Conservation (phyloP, 2,888 invertebrate species). For the Ectemnius lituratus region DNA sequence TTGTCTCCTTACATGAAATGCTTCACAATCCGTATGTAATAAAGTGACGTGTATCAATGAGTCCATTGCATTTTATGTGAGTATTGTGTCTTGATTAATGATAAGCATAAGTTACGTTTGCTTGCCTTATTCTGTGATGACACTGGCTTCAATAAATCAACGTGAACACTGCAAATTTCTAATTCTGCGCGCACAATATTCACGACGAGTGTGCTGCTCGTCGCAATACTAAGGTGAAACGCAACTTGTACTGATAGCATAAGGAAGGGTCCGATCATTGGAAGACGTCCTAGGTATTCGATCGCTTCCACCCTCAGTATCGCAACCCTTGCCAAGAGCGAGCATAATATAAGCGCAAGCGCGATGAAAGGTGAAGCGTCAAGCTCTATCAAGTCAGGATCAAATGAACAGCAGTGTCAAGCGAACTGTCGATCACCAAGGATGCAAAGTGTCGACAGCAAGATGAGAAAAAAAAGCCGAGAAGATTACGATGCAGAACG, state of each 20-base stretch:
- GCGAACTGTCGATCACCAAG: background rate
- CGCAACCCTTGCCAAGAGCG: background rate
- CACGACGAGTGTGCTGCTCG: too few relatives aligned
- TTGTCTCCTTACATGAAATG: too few relatives aligned
- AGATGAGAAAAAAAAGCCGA: background rate
- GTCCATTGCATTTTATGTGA: too few relatives aligned
- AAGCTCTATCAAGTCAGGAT: accelerated
- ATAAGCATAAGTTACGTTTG: too few relatives aligned
- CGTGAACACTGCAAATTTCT: too few relatives aligned
- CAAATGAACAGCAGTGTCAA: background rate
- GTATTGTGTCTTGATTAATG: too few relatives aligned
- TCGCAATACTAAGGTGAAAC: too few relatives aligned
- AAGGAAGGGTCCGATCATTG: background rate
- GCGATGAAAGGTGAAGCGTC: background rate
- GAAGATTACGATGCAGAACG: conserved; percentile 39
- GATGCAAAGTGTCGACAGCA: background rate
- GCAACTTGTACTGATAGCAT: background rate
- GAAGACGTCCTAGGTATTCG: background rate
- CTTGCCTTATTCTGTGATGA: too few relatives aligned
- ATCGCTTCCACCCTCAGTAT: background rate
- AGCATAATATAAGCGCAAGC: conserved; percentile 18
- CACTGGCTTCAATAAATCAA: too few relatives aligned
- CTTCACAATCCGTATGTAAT: too few relatives aligned
- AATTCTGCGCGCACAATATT: too few relatives aligned
- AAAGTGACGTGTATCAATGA: too few relatives aligned